Conservation (phyloP, 2,113 vertebrate genomes). For the Alligator sinensis region DNA sequence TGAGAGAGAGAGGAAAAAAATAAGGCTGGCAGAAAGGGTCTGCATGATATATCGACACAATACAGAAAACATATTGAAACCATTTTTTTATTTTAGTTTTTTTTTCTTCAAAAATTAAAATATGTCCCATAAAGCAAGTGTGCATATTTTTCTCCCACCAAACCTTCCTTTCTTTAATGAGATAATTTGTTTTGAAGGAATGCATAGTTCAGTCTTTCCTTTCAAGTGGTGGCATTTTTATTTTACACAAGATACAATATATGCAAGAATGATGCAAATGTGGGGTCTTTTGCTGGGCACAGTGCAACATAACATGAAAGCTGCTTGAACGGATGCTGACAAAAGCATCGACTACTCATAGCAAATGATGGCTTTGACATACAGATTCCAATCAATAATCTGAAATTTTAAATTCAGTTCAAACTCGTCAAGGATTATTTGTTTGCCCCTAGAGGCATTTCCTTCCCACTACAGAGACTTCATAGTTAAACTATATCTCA, state of each 20-base stretch:
- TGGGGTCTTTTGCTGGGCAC: constrained; percentile 24
- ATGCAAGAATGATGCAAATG: constrained; percentile 65
- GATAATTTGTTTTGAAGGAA: constrained; percentile 66
- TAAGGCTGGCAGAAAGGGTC: constrained; percentile 67
- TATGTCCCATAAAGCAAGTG: constrained; percentile 64
- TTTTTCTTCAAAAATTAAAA: constrained; percentile 74
- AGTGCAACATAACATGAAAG: constrained; percentile 52
- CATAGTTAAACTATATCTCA: constrained; percentile 25
- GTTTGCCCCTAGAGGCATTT: constrained; percentile 71
- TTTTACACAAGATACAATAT: constrained; percentile 51
- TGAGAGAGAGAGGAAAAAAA: constrained; percentile 45
- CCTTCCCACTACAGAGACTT: constrained; percentile 31
- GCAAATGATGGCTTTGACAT: constrained; percentile 62
- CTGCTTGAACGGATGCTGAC: constrained; percentile 47
- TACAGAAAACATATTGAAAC: constrained; percentile 78
- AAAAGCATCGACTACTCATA: constrained; percentile 52
- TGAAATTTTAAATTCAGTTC: constrained; percentile 71
- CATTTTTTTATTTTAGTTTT: constrained; percentile 78
- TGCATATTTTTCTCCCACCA: constrained; percentile 58
- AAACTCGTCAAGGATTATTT: constrained; percentile 75
- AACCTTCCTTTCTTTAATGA: constrained; percentile 68
- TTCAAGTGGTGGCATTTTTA: constrained; percentile 74
- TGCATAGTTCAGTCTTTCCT: constrained; percentile 47
- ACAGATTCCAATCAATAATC: constrained; percentile 77
- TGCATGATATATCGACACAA: constrained; percentile 75